A percentile compares a stretch with the other conserved stretches of the same genome.
phyloP scores from a whole-genome alignment of 64 coral and sea anemone genomes.

The Pachyseris speciosa region DNA sequence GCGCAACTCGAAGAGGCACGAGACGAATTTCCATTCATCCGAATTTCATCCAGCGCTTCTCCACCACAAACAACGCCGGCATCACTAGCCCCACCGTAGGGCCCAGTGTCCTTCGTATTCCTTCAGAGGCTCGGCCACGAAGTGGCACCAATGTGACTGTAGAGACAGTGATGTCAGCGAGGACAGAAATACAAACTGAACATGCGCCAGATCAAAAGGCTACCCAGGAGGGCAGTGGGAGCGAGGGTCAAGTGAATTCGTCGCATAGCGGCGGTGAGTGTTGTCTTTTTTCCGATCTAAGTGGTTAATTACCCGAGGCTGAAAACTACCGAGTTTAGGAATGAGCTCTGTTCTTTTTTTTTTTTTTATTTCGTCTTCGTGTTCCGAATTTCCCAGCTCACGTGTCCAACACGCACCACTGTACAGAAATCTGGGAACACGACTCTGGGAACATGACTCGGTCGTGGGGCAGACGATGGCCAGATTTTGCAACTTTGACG shows the following conservation, averaged over 20 bases:
- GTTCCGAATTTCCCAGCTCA: too few relatives aligned
- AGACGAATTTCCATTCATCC: slow-evolving; percentile 89
- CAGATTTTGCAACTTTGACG: too few relatives aligned
- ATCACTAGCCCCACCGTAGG: not conserved
- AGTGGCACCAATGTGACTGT: slow-evolving; percentile 38
- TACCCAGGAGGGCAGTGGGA: slow-evolving; percentile 10
- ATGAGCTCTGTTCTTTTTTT: too few relatives aligned
- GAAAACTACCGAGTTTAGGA: too few relatives aligned
- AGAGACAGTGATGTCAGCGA: slow-evolving; percentile 48
- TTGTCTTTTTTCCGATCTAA: not conserved
- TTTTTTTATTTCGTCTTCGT: too few relatives aligned
- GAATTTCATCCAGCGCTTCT: slow-evolving; percentile 79
- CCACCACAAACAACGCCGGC: slow-evolving; percentile 4
- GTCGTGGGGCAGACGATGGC: too few relatives aligned
- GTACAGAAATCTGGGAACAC: too few relatives aligned
- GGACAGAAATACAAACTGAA: slow-evolving; percentile 40
- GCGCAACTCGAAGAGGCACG: slow-evolving; percentile 63
- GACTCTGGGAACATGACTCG: too few relatives aligned
- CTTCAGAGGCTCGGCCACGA: not conserved
- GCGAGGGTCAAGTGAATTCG: not conserved
- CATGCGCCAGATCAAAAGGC: not conserved
- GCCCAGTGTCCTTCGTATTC: slow-evolving; percentile 31
- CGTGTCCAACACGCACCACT: too few relatives aligned
- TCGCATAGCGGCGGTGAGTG: slow-evolving; percentile 40
- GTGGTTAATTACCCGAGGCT: not conserved